Base-by-base conservation (phyloP, 2,113 vertebrate genomes). In the Tyrannus savana region DNA sequence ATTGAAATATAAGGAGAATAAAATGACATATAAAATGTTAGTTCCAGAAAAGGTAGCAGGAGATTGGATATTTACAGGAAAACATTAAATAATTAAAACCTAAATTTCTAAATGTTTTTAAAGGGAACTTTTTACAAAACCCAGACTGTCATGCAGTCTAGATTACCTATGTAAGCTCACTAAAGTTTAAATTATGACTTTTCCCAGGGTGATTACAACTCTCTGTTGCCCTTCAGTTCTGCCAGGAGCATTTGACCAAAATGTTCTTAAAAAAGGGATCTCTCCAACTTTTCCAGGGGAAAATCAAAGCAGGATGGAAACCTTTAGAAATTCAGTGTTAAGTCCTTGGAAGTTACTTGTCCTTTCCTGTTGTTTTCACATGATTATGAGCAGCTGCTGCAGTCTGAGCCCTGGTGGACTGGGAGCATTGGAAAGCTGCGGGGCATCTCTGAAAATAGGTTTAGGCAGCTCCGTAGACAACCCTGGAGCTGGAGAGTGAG, bases 391-490 rank as follows among this genome's bases (percentile, higher is more conserved):
- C 89, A 96, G 95, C 84, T 91, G 84, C 87, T 87, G 53, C 59
- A 79, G 75, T 62, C 79, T 74, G 84, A 95, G 78, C 35, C 58
- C 35, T 58, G 50, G 71, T 93, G 93, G 81, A 93, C 82, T 85
- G 75, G 82, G 87, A 93, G 69, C 44, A 10, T 75, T 76, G 82
- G 77, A 79, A 95, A 95, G 69, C 94, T 79, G 67, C 27, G 0
- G 89, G 64, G 67, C 78, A 93, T 91, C 74, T 85, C 78, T 79
- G 87, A 85, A 91, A 97, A 94, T 91, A 87, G 59, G 37, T 84
- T 94, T 80, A 85, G 78, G 82, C 89, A 91, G 89, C 74, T 79
- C 84, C 87, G 27, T 64, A 62, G 81, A 93, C 71, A 93, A 18
- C 67, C 67, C 49, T 66, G 46, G 77, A 83, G 81, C n/a, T 91